phyloP scores from a whole-genome alignment of 2,113 vertebrate genomes.

The Hepsetus odoe region DNA sequence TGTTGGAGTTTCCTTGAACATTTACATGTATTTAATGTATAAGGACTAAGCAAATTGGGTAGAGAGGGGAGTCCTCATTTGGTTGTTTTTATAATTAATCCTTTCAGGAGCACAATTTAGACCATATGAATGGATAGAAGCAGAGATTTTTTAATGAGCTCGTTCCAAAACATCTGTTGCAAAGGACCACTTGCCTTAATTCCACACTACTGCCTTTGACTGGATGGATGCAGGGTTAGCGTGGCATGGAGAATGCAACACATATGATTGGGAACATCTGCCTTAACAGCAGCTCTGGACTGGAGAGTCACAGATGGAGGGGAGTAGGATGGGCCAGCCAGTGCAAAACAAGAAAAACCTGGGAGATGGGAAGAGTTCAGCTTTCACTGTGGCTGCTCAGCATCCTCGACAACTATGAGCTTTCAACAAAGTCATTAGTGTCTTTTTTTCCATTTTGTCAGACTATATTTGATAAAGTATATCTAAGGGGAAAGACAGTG shows the following conservation, averaged over 20 bases:
- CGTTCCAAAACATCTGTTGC: background rate
- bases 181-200: conserved; percentile 70
- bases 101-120: conserved; percentile 8
- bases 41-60: background rate
- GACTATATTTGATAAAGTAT: too few species aligned
- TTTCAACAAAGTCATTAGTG: too few species aligned
- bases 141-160: background rate
- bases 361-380: background rate
- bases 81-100: background rate
- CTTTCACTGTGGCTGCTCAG: background rate
- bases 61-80: background rate
- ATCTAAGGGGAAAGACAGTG: too few species aligned
- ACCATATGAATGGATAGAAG: background rate
- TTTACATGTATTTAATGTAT: too few species aligned
- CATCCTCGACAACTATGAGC: background rate
- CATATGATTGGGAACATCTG: conserved; percentile 44
- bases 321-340: conserved; percentile 3
- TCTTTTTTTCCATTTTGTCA: too few species aligned
- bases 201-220: conserved; percentile 76
- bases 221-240: conserved; percentile 50
- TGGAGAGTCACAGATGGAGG: conserved; percentile 29
- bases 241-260: conserved; percentile 8
- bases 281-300: conserved; percentile 55
- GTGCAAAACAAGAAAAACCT: background rate
- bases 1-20: too few species aligned